Conservation (phyloP, 2,113 vertebrate species). For the Camelus bactrianus region DNA sequence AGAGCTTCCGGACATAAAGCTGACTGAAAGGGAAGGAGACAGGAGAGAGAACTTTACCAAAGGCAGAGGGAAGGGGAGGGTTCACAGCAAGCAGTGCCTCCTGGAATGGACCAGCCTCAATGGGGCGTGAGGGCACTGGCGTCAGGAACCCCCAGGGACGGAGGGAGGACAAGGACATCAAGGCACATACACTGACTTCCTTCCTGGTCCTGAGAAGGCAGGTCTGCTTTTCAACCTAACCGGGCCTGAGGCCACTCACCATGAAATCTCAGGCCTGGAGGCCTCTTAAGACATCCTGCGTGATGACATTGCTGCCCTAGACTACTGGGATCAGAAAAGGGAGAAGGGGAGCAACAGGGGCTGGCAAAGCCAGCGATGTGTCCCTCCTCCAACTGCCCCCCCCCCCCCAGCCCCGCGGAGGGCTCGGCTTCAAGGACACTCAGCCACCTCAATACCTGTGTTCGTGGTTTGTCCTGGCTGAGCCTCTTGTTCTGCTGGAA, state of each 20-base stretch:
- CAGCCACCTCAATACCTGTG: not conserved
- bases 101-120: not conserved
- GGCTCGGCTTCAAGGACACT: not conserved
- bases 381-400: not conserved
- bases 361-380: not conserved
- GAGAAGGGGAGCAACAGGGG: not conserved
- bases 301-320: not conserved
- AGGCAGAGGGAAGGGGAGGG: not conserved
- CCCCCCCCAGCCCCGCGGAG: not conserved
- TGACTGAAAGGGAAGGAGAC: not conserved
- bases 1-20: not conserved
- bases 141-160: not conserved
- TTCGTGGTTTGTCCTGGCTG: not conserved
- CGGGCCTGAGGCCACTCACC: not conserved
- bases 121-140: rapidly evolving
- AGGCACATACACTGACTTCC: not conserved
- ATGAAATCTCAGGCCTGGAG: not conserved
- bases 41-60: not conserved
- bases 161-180: not conserved
- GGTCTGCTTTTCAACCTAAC: not conserved
- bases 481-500: not conserved
- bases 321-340: not conserved
- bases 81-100: not conserved
- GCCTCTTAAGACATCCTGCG: not conserved
- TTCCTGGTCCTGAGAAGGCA: not conserved